Evolutionary conservation across 2,888 invertebrate genomes (phyloP), one percentile per base, ranked within the genome.

Genomic region (Mythimna albipuncta): DNA sequence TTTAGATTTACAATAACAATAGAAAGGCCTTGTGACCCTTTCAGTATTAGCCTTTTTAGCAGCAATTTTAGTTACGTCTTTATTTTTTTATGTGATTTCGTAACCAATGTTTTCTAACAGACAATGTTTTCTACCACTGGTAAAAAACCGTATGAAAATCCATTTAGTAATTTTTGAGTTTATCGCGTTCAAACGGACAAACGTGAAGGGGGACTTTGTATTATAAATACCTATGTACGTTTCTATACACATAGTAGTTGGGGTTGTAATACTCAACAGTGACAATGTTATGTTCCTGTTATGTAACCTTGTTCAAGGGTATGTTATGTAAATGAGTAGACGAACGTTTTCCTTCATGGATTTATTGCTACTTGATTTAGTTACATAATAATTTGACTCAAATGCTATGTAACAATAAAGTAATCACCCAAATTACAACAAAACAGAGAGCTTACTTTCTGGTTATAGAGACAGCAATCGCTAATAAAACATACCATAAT

Each of bases 11-110:
- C 9, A 3, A 32, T n/a, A 16, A 62, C 72, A 68, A 66, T 67
- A 35, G 57, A 64, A 4, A 38, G 35, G 54, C 78, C 78, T 79
- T 77, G 82, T 79, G 55, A 57, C n/a, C 55, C 69, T 65, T 75
- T 57, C 47, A 19, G 50, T 4, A 10, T 50, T 76, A 44, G 41
- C 6, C 19, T 61, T 57, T 69, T 75, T 54, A 41, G 7, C 6
- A 6, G 9, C 3, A 50, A 62, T 38, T 55, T 64, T 44, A 35
- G n/a, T 55, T 50, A 32, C n/a, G 44, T 62, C 19, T 38, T 41
- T 57, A 16, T 50, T 32, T 21, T 21, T 32, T 11, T 5, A n/a
- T 19, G 19, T 21, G 11, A 62, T 72, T 55, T 38, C 0, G 52
- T 44, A 41, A 32, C 16, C 32, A 47, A 0, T 65, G 11, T 44